These are phyloP conservation scores for Leucophenga varia DNA, from an alignment of 1,140 invertebrate genomes.

Conservation along the genomic window DNA sequence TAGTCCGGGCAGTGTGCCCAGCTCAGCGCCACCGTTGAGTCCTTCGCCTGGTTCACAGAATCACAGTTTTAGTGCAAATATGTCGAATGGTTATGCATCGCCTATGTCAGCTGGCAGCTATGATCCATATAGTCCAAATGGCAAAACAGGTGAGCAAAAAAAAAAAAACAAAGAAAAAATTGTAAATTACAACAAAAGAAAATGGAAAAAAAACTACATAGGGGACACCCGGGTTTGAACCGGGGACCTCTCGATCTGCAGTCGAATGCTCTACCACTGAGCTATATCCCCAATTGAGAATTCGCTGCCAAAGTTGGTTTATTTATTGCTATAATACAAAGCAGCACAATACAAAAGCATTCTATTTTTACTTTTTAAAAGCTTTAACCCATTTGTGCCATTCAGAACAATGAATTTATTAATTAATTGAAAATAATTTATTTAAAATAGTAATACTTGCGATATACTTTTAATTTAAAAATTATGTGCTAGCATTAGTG, in stretches of 20 bases:
- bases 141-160: slow-evolving; percentile 73
- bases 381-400: no score
- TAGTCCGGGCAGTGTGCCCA: slow-evolving; percentile 62
- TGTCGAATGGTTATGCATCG: slow-evolving; percentile 79
- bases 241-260: slow-evolving; percentile 91
- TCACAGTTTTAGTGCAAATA: slow-evolving; percentile 60
- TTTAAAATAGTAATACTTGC: no score
- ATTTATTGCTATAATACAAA: no score
- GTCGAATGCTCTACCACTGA: slow-evolving; percentile 91
- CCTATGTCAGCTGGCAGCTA: slow-evolving; percentile 81
- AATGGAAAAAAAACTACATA: slow-evolving; percentile 1
- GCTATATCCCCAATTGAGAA: slow-evolving; percentile 86
- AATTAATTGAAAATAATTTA: no score
- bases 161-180: not conserved
- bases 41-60: slow-evolving; percentile 62
- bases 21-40: slow-evolving; percentile 62
- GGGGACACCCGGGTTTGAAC: slow-evolving; percentile 61
- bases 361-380: no score
- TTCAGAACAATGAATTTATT: no score
- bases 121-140: slow-evolving; percentile 82
- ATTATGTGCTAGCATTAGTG: no score
- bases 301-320: no score
- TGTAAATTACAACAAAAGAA: no score
- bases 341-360: no score
- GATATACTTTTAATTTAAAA: no score